Base-by-base conservation (phyloP, 2,888 invertebrate species). In the Aspidapion aeneum region DNA sequence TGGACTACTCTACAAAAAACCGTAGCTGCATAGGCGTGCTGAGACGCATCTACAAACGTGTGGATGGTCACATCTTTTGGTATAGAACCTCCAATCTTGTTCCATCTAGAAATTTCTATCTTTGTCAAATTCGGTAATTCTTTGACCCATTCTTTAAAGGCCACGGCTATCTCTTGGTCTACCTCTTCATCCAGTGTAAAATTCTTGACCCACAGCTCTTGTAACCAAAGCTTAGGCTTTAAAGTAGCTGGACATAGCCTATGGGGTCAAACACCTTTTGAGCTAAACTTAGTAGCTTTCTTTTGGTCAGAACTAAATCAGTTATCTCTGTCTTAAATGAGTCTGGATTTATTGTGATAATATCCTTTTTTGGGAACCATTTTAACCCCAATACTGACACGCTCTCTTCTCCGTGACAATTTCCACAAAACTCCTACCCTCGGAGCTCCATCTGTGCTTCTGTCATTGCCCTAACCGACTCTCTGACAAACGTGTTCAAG, bases 11-110 rank as follows among this genome's bases (percentile, higher is more conserved):
- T 57, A 1, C 48, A 48, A 18, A 52, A 57, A 57, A 57, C 18
- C 9, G 18, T 18, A 19, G 57, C 18, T 19, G 58, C 58, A 58
- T 58, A 58, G n/a, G 58, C 54, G 18, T 58, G 12, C 17, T 60
- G 35, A 55, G n/a, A 48, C 49, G 9, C n/a, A 48, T 48, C 49
- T 48, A n/a, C n/a, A n/a, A n/a, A n/a, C n/a, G n/a, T 48, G n/a
- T 48, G n/a, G 9, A 48, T 48, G n/a, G 49, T 48, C n/a, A 48
- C 49, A n/a, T 48, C 49, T 48, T 48, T 48, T 48, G 49, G n/a
- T n/a, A 12, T n/a, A 48, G 49, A 12, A 48, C 49, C 9, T 48
- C 49, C 49, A n/a, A 48, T 48, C n/a, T 48, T 48, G 49, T 48
- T n/a, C n/a, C n/a, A n/a, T n/a, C n/a, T n/a, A n/a, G n/a, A 7